A percentile compares a stretch with the other conserved stretches of the same genome.
phyloP scores from a whole-genome alignment of 2,113 vertebrate species.

The Mobula hypostoma region DNA sequence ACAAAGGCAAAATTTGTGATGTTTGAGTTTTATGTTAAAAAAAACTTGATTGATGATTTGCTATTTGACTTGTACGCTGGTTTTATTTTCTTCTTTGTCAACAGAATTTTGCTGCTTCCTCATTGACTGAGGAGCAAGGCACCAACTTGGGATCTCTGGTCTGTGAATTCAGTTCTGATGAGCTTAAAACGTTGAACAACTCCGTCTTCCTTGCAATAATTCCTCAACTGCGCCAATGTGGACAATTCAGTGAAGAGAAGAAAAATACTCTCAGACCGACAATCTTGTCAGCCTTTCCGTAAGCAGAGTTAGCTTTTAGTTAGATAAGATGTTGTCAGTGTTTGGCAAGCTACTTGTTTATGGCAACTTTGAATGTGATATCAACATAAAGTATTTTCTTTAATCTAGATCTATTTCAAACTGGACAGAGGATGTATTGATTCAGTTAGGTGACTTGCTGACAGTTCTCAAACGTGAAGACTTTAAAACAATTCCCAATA shows the following conservation, averaged over 20 bases:
- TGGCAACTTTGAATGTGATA: not conserved
- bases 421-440: not conserved
- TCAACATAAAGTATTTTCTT: not conserved
- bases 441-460: not conserved
- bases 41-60: not conserved
- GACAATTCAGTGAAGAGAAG: not conserved
- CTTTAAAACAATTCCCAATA: not conserved
- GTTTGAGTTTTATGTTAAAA: not conserved
- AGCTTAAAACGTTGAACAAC: not conserved
- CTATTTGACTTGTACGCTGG: not conserved
- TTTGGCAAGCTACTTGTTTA: not conserved
- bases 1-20: not conserved
- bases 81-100: not conserved
- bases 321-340: not conserved
- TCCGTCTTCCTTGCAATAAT: not conserved
- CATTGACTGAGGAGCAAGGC: not conserved
- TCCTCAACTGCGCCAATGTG: not conserved
- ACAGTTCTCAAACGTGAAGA: not conserved
- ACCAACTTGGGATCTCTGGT: conserved; percentile 10
- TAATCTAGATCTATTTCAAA: not conserved
- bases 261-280: not conserved
- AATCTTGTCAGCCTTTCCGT: not conserved
- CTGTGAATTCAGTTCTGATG: not conserved
- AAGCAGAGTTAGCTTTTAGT: not conserved
- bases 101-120: not conserved